phyloP scores from a whole-genome alignment of 2,797 vertebrate species.

The Clarias pachynema region DNA sequence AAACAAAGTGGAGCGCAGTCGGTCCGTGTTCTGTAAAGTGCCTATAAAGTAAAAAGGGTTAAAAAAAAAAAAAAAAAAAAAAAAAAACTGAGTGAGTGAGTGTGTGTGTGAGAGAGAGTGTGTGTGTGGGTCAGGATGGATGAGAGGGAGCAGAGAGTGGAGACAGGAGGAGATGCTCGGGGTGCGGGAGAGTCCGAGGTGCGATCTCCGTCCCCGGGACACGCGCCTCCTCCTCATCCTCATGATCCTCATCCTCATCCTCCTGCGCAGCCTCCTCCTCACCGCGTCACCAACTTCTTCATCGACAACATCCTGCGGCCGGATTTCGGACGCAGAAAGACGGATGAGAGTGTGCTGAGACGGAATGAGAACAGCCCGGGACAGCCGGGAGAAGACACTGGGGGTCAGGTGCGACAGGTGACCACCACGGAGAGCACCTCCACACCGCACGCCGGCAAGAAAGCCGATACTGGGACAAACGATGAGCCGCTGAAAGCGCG shows the following conservation, averaged over 20 bases:
- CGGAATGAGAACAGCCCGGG: constrained; percentile 69
- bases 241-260: constrained; percentile 65
- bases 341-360: constrained; percentile 71
- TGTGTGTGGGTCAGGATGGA: constrained; percentile 85
- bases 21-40: not conserved
- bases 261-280: constrained; percentile 78
- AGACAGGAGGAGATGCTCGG: constrained; percentile 75
- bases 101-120: constrained; percentile 59
- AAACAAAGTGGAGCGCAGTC: constrained; percentile 48
- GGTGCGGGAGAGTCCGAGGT: constrained; percentile 80
- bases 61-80: constrained; percentile 67
- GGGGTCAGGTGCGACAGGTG: constrained; percentile 69
- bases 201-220: constrained; percentile 53
- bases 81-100: constrained; percentile 60
- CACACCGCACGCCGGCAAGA: constrained; percentile 81
- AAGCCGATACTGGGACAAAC: constrained; percentile 78
- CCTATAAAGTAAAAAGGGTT: constrained; percentile 68
- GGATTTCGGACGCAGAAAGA: constrained; percentile 92
- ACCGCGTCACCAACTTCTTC: constrained; percentile 97
- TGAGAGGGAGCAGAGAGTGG: constrained; percentile 85
- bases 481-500: constrained; percentile 83
- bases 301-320: constrained; percentile 96
- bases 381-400: constrained; percentile 67
- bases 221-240: constrained; percentile 70
- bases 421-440: constrained; percentile 86